Percentiles rank a stretch among this genome's conserved stretches.
Evolutionary conservation across 2,888 invertebrate genomes (phyloP).

Genomic region (Acanthopleura granulata): DNA sequence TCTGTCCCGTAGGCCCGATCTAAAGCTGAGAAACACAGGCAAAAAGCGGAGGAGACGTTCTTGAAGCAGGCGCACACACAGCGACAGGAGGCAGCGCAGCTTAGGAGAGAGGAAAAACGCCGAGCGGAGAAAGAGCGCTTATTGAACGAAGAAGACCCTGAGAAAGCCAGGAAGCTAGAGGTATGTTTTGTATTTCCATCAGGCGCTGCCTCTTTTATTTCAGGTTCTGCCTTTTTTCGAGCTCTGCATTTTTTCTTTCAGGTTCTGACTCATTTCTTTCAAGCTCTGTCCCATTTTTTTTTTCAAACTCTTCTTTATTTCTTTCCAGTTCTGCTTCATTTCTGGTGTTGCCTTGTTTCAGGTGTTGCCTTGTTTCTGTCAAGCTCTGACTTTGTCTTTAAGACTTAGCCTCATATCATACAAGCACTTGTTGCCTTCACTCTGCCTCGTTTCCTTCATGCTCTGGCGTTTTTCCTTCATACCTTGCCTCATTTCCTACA

Average conservation of each 20-base stretch:
- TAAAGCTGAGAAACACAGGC: slow-evolving; percentile 95
- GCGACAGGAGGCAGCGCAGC: slow-evolving; percentile 95
- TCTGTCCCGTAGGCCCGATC: slow-evolving; percentile 77
- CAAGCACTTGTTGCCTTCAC: too few relatives aligned
- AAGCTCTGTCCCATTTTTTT: not conserved
- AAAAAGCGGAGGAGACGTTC: slow-evolving; percentile 93
- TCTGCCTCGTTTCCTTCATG: too few relatives aligned
- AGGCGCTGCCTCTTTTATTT: not conserved
- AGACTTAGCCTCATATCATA: too few relatives aligned
- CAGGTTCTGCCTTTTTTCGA: not conserved
- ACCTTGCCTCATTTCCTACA: too few relatives aligned
- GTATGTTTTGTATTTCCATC: slow-evolving; percentile 37
- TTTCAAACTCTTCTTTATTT: too few relatives aligned
- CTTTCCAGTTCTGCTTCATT: too few relatives aligned
- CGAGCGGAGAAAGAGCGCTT: slow-evolving; percentile 95
- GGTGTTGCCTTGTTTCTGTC: too few relatives aligned
- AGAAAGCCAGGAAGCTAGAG: slow-evolving; percentile 97
- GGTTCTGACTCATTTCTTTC: not conserved
- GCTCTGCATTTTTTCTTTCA: not conserved
- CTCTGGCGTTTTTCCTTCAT: too few relatives aligned
- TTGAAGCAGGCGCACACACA: slow-evolving; percentile 96
- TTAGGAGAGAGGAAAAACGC: slow-evolving; percentile 90
- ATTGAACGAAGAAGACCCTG: slow-evolving; percentile 92
- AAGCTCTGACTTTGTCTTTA: too few relatives aligned
- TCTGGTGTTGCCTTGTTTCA: too few relatives aligned